Evolutionary conservation across 1,140 invertebrate genomes (phyloP).

Genomic region (Drosophila auraria): DNA sequence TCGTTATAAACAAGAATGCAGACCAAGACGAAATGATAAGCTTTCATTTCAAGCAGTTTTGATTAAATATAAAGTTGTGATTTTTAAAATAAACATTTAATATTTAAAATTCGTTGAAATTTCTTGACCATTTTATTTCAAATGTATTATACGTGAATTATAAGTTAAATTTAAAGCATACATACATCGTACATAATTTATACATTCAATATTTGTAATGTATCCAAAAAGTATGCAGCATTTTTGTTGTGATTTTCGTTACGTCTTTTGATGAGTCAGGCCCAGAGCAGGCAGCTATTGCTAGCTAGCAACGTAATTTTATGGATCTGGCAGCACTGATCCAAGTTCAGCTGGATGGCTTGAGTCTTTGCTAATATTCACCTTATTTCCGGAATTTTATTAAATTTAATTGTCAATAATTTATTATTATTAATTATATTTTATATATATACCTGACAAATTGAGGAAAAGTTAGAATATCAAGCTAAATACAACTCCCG

Average conservation of each 20-base stretch:
- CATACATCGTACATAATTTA: not conserved
- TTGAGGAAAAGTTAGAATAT: too few species aligned
- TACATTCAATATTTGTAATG: not conserved
- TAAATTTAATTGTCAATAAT: too few species aligned
- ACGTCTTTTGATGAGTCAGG: not conserved
- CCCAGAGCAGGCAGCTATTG: not conserved
- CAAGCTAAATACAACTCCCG: too few species aligned
- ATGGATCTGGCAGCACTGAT: not conserved
- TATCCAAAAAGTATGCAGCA: conserved; percentile 5
- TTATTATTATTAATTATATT: too few species aligned
- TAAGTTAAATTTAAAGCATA: not conserved
- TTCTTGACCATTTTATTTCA: not conserved
- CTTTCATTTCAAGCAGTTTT: not conserved
- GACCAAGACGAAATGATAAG: not conserved
- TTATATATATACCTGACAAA: too few species aligned
- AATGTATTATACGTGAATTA: not conserved
- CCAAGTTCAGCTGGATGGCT: too few species aligned
- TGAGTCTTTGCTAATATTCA: too few species aligned
- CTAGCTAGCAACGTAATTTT: not conserved
- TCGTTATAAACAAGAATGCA: not conserved
- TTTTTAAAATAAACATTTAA: not conserved
- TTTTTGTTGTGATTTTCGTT: not conserved
- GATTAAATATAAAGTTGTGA: not conserved
- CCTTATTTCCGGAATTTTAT: too few species aligned
- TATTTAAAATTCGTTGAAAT: not conserved